Evolutionary conservation across 2,888 invertebrate genomes (phyloP), one percentile per base, ranked within the genome.

Genomic region (Bibio marci): DNA sequence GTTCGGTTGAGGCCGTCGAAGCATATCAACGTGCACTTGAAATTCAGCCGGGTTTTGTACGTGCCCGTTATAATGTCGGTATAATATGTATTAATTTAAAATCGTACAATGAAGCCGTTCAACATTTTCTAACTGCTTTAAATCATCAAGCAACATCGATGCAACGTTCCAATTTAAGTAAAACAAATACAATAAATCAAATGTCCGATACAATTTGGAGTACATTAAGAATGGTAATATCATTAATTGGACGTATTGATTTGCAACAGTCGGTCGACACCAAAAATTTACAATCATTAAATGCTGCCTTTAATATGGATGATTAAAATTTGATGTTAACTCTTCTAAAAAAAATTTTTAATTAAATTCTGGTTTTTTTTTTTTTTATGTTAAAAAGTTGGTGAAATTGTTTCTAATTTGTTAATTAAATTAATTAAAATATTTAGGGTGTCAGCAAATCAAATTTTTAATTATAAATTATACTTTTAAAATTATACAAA

Each of bases 11-110:
- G 65, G 95, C 98, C 4, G 86, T 98, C 7, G 82, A 88, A 47
- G 95, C 97, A 1, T 98, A 98, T 58, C 82, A 88, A 54, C 74
- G 76, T 52, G 94, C 97, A 28, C 66, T 98, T 37, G 75, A 82
- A 54, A 65, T 95, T 37, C 81, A 87, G 44, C 98, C 98, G 6
- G 95, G 95, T 3, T 98, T 90, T 59, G 90, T 98, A 45, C 71
- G 98, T 42, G 94, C 95, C 7, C 72, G 98, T 43, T 98, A 94
- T 58, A 98, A 98, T 66, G 80, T 98, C 42, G 97, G 95, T 19
- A 94, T 98, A 40, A 90, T 92, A 43, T 98, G 97, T 57, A 87
- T 97, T 64, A 95, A 95, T 63, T 70, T 98, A 34, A 80, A 83
- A 49, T 90, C 91, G 33, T 83, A 95, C 55, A 91, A 80, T 53